These are phyloP conservation scores for Patella pellucida DNA, from an alignment of 2,888 invertebrate genomes.

Conservation along the genomic window DNA sequence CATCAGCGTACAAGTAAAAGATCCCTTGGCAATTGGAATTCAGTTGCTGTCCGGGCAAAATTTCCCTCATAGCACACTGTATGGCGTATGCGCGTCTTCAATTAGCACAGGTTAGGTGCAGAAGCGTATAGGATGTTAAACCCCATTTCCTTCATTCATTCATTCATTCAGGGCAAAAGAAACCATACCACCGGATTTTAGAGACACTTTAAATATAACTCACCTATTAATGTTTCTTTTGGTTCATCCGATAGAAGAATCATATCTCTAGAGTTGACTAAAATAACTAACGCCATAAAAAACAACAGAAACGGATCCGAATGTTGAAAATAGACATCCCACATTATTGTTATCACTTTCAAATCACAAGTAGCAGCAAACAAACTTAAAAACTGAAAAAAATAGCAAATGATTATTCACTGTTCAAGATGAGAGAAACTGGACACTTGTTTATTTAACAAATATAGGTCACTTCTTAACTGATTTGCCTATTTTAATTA, in stretches of 20 bases:
- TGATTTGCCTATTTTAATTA: neutral
- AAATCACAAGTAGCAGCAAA: slow-evolving; percentile 90
- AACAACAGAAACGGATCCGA: slow-evolving; percentile 96
- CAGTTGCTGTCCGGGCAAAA: too few species aligned
- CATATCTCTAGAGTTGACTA: slow-evolving; percentile 86
- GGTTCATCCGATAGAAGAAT: slow-evolving; percentile 43
- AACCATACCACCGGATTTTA: too few species aligned
- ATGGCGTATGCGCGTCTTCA: too few species aligned
- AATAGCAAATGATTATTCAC: slow-evolving; percentile 3
- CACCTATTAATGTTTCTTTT: slow-evolving; percentile 64
- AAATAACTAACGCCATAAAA: slow-evolving; percentile 93
- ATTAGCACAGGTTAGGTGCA: too few species aligned
- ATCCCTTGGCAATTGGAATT: too few species aligned
- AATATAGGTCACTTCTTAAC: neutral
- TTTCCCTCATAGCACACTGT: too few species aligned
- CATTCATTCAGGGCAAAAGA: too few species aligned
- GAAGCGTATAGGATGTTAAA: too few species aligned
- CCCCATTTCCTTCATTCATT: too few species aligned
- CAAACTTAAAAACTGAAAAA: slow-evolving; percentile 81
- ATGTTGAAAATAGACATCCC: slow-evolving; percentile 97
- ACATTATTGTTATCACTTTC: slow-evolving; percentile 89
- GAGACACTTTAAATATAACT: slow-evolving; percentile 13
- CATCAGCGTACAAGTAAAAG: too few species aligned
- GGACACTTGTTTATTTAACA: too few species aligned
- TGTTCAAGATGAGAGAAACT: neutral